These are phyloP conservation scores for Hippocampus barbouri DNA, from an alignment of 2,113 vertebrate genomes.

Conservation along the genomic window DNA sequence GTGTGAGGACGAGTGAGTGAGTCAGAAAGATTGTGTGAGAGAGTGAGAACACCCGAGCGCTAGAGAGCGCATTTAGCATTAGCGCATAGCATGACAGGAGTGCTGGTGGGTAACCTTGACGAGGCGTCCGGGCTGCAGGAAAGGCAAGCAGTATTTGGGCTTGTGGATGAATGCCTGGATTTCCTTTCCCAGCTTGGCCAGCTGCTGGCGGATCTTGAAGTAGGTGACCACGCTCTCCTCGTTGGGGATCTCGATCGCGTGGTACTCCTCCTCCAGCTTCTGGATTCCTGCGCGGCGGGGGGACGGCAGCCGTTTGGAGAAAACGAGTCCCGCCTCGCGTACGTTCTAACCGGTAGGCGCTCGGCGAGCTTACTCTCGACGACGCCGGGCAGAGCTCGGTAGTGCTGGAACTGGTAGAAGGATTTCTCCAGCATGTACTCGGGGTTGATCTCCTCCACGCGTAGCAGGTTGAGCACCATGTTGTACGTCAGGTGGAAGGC, in stretches of 20 bases:
- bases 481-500: slow-evolving; percentile 98
- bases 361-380: slow-evolving; percentile 83
- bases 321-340: too few species aligned
- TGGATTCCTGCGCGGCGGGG: slow-evolving; percentile 69
- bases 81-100: neutral
- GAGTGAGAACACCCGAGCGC: too few species aligned
- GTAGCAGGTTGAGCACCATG: slow-evolving; percentile 96
- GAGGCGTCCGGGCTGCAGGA: slow-evolving; percentile 90
- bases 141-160: slow-evolving; percentile 93
- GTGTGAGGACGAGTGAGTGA: neutral
- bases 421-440: slow-evolving; percentile 99
- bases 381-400: slow-evolving; percentile 92
- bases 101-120: slow-evolving; percentile 79
- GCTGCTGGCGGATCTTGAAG: slow-evolving; percentile 93
- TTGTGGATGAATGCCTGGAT: slow-evolving; percentile 94
- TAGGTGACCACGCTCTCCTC: slow-evolving; percentile 93
- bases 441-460: slow-evolving; percentile 98
- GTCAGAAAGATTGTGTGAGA: neutral
- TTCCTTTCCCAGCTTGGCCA: slow-evolving; percentile 89
- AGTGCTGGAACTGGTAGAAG: slow-evolving; percentile 98
- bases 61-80: too few species aligned
- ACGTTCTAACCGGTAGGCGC: neutral
- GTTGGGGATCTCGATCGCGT: slow-evolving; percentile 88
- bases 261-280: slow-evolving; percentile 87
- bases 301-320: neutral